Conservation (phyloP, 2,888 invertebrate genomes). For the Serrognathus titanus region DNA sequence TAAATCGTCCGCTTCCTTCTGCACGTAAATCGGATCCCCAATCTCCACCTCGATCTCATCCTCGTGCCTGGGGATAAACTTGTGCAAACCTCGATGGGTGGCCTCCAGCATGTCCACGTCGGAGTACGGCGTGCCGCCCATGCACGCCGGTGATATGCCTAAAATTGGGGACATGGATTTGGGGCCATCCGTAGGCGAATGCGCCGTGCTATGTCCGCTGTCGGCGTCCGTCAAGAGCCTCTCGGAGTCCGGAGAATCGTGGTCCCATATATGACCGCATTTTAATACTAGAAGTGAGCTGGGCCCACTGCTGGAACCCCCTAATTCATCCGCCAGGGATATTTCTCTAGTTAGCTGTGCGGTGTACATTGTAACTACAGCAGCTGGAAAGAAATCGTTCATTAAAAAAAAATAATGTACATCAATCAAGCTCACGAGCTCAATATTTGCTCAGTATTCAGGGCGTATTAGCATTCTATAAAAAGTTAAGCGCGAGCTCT, state of each 20-base stretch:
- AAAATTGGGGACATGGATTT: slow-evolving; percentile 74
- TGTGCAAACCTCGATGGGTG: slow-evolving; percentile 92
- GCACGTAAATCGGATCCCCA: slow-evolving; percentile 95
- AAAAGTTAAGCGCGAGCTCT: too few species aligned
- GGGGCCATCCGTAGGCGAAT: slow-evolving; percentile 81
- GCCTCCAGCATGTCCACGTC: slow-evolving; percentile 68
- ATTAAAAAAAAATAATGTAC: too few species aligned
- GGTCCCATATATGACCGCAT: slow-evolving; percentile 72
- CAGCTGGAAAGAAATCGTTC: slow-evolving; percentile 52
- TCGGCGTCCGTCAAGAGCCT: slow-evolving; percentile 76
- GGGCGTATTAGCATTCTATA: too few species aligned
- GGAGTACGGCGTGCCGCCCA: slow-evolving; percentile 74
- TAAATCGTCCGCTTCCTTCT: slow-evolving; percentile 92
- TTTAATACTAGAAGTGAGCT: slow-evolving; percentile 66
- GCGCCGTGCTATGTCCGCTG: slow-evolving; percentile 88
- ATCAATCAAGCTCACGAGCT: too few species aligned
- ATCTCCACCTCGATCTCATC: slow-evolving; percentile 97
- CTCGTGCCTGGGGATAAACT: slow-evolving; percentile 91
- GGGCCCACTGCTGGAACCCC: slow-evolving; percentile 34
- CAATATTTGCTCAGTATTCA: too few species aligned
- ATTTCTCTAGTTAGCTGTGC: slow-evolving; percentile 63
- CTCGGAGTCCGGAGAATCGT: slow-evolving; percentile 85
- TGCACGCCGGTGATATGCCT: slow-evolving; percentile 52
- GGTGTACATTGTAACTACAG: slow-evolving; percentile 57
- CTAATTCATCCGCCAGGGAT: slow-evolving; percentile 67